Percentiles rank a stretch among this genome's conserved stretches.
Conservation (phyloP, 2,797 vertebrate species). For the Falco concolor region DNA sequence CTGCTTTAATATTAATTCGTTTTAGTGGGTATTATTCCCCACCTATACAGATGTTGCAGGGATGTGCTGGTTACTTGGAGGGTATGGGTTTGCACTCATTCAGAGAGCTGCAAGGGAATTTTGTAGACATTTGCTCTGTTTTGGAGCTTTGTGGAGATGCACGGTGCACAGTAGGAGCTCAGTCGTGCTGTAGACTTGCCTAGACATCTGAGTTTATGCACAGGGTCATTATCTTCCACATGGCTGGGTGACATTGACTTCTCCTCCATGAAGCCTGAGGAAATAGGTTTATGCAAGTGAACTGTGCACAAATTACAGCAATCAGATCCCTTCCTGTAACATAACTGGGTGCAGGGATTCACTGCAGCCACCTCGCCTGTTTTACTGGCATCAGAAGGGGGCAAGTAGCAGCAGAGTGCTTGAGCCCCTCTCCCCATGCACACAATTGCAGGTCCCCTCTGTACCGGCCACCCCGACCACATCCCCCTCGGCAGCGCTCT, state of each 20-base stretch:
- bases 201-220: neutral
- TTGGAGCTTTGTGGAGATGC: neutral
- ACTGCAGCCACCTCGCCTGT: fast-evolving
- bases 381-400: neutral
- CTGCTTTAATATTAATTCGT: neutral
- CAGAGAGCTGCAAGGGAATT: neutral
- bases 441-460: neutral
- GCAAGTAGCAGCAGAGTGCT: neutral
- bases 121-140: neutral
- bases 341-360: neutral
- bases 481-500: neutral
- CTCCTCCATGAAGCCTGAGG: neutral
- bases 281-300: neutral
- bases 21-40: neutral
- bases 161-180: neutral
- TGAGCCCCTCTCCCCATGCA: neutral
- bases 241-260: neutral
- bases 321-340: neutral
- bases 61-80: neutral
- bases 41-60: neutral
- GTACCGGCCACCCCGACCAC: fast-evolving
- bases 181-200: neutral
- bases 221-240: neutral
- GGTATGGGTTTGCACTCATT: neutral
- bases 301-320: neutral